Conservation (phyloP, 2,797 vertebrate genomes). For the Enteromius afrohamiltoni region DNA sequence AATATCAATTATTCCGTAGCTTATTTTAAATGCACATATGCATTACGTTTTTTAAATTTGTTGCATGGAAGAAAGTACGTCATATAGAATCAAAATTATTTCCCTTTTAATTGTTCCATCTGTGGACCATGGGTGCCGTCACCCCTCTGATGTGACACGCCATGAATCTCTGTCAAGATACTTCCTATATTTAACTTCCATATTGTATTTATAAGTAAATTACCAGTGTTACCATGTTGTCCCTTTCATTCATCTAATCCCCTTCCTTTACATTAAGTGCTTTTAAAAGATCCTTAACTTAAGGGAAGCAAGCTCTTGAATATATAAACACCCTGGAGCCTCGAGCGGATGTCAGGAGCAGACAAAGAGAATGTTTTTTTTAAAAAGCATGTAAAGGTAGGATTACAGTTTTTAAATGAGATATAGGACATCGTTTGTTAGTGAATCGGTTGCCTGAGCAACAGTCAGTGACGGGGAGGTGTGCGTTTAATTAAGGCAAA, state of each 20-base stretch:
- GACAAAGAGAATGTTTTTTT: slow-evolving; percentile 2
- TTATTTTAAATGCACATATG: not conserved
- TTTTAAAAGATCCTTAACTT: slow-evolving; percentile 11
- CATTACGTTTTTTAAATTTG: not conserved
- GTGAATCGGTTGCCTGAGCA: slow-evolving; percentile 76
- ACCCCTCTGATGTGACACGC: not conserved
- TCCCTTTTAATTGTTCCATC: not conserved
- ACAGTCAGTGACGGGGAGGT: slow-evolving; percentile 65
- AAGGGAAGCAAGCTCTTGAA: not conserved
- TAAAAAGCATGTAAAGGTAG: not conserved
- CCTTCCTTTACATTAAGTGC: slow-evolving; percentile 14
- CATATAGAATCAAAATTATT: not conserved
- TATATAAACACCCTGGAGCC: not conserved
- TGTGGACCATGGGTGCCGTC: slow-evolving; percentile 5
- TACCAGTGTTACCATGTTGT: slow-evolving; percentile 14
- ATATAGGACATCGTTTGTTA: slow-evolving; percentile 48
- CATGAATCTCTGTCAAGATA: not conserved
- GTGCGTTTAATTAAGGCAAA: slow-evolving; percentile 66
- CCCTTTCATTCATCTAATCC: not conserved
- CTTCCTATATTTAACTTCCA: not conserved
- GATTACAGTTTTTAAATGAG: slow-evolving; percentile 7
- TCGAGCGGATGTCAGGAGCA: slow-evolving; percentile 8
- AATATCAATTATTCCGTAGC: not conserved
- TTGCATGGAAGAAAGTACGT: not conserved
- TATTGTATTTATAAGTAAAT: slow-evolving; percentile 8